Evolutionary conservation across 2,888 invertebrate species (phyloP).

Genomic region (Arrhopalites spinosus): DNA sequence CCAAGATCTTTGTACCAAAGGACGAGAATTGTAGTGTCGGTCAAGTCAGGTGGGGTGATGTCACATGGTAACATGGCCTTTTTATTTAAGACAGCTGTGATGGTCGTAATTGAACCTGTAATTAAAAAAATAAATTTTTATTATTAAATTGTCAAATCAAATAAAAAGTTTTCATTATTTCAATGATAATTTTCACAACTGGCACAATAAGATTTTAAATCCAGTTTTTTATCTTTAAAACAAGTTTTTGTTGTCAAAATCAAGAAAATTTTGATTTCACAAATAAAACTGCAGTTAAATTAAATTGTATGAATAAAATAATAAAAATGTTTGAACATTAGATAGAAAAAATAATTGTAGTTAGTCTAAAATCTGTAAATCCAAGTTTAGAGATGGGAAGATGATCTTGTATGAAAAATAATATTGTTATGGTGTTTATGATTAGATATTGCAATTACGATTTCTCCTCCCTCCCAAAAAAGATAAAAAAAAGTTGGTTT

Average conservation of each 20-base stretch:
- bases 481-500: not conserved
- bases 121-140: constrained; percentile 55
- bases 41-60: constrained; percentile 74
- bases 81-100: constrained; percentile 75
- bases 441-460: constrained; percentile 17
- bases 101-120: constrained; percentile 66
- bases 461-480: too few species aligned
- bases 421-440: constrained; percentile 16
- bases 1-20: constrained; percentile 88
- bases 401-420: not conserved
- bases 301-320: too few species aligned
- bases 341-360: too few species aligned
- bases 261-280: not conserved
- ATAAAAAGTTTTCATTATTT: constrained; percentile 28
- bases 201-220: too few species aligned
- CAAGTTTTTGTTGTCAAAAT: too few species aligned
- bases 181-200: not conserved
- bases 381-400: too few species aligned
- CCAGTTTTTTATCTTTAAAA: too few species aligned
- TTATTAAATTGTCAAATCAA: constrained; percentile 31
- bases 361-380: too few species aligned
- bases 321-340: too few species aligned
- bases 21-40: constrained; percentile 81
- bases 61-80: constrained; percentile 85
- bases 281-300: too few species aligned